A percentile compares a stretch with the other conserved stretches of the same genome.
Conservation (phyloP, 2,113 vertebrate genomes). For the Setophaga petechia region DNA sequence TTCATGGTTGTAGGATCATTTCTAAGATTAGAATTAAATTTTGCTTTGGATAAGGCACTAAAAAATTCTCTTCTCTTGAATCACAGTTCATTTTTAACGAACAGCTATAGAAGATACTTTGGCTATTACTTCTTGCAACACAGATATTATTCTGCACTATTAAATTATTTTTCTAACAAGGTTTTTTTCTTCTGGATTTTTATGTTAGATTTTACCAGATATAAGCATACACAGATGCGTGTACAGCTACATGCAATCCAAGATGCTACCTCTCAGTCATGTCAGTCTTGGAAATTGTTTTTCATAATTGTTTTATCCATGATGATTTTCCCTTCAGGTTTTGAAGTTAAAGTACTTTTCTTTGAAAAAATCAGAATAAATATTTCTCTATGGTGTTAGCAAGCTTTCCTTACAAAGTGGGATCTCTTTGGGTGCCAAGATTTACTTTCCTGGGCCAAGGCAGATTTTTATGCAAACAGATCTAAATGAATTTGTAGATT, state of each 20-base stretch:
- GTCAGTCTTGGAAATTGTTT: background rate
- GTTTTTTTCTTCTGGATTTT: background rate
- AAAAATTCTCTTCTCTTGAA: background rate
- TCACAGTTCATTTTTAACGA: background rate
- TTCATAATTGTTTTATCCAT: background rate
- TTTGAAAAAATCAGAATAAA: background rate
- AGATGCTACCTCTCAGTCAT: background rate
- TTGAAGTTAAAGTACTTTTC: background rate
- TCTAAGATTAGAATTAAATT: background rate
- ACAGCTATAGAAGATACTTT: background rate
- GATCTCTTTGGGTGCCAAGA: background rate
- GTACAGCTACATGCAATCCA: background rate
- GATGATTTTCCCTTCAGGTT: background rate
- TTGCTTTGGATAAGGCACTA: background rate
- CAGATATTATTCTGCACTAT: background rate
- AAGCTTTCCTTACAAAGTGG: background rate
- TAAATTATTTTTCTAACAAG: background rate
- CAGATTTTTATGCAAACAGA: background rate
- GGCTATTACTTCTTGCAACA: background rate
- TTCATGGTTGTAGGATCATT: background rate
- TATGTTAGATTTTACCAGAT: background rate
- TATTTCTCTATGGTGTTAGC: background rate
- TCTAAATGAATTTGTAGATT: background rate
- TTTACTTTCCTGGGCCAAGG: background rate
- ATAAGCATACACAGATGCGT: background rate